Base-by-base conservation (phyloP, 2,888 invertebrate species). In the Drosophila anomalata region DNA sequence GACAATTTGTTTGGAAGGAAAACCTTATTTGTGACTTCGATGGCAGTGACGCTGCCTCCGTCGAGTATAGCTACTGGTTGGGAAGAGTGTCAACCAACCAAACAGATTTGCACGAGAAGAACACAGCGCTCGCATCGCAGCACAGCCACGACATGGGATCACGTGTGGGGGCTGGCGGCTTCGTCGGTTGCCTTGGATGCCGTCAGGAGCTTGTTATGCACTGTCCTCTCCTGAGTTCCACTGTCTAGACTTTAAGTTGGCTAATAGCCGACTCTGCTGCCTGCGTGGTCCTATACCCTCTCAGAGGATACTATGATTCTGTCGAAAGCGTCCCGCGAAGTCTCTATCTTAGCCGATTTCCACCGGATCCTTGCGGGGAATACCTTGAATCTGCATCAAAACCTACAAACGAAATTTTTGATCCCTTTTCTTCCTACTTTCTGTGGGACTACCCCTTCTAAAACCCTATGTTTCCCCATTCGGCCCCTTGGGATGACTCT, bases 211-310 rank as follows among this genome's bases (percentile, higher is more conserved):
- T 83, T 79, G 79, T 79, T 79, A 79, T 59, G 24, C 42, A 42
- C 66, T 66, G 61, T 52, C 41, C 52, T 54, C 55, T 44, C 51
- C 50, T 47, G 31, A 41, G 39, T 26, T 63, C 50, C 63, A 44
- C 50, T 73, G 86, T 86, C 86, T 86, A 80, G 86, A 83, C 83
- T 83, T 83, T 73, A 83, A 81, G 86, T 83, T 83, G 83, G 80
- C 86, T 83, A 83, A 83, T 86, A 86, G 83, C 75, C 69, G 72
- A 76, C 54, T 63, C 76, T 44, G 66, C 41, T 54, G 60, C 70
- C 69, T 52, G 65, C 72, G 56, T 77, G 72, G 46, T 36, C 12
- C 4, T 12, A 33, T 33, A 36, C 36, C 6, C 36, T 36, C 7
- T n/a, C n/a, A 11, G 4, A 33, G 31, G 12, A 33, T 33, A 33